Conservation (phyloP, 1,140 invertebrate species). For the Dufourea novaeangliae region DNA sequence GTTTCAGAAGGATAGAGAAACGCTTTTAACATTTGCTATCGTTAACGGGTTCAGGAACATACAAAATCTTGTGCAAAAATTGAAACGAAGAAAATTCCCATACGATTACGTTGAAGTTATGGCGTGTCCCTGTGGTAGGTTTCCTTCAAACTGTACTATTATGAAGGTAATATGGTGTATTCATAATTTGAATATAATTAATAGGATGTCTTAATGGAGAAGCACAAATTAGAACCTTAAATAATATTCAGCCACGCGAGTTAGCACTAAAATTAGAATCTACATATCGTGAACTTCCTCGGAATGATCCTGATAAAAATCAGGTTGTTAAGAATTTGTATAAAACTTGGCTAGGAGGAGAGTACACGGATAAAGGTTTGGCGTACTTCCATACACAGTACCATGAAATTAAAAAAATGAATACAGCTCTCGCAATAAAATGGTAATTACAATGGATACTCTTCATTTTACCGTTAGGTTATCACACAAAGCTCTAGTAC, state of each 20-base stretch:
- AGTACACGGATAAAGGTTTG: conserved; percentile 85
- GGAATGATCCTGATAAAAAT: conserved; percentile 83
- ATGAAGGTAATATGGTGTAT: not conserved
- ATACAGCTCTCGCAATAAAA: conserved; percentile 92
- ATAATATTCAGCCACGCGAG: conserved; percentile 86
- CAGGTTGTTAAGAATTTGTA: conserved; percentile 84
- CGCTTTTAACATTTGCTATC: conserved; percentile 92
- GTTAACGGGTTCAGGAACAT: conserved; percentile 99
- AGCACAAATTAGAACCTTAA: conserved; percentile 91
- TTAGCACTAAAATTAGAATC: conserved; percentile 86
- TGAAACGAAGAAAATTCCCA: conserved; percentile 94
- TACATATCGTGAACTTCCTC: conserved; percentile 86
- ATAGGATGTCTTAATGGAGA: conserved; percentile 97
- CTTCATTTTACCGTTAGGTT: not conserved
- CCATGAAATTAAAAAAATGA: conserved; percentile 93
- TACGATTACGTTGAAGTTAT: conserved; percentile 99
- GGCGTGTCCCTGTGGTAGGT: conserved; percentile 96
- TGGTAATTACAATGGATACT: conserved; percentile 84
- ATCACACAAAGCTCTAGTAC: not conserved
- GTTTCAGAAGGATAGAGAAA: conserved; percentile 88
- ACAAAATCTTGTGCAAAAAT: conserved; percentile 98
- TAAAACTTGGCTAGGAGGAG: conserved; percentile 87
- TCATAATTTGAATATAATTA: conserved; percentile 30
- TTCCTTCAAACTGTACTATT: conserved; percentile 22
- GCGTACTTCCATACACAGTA: conserved; percentile 91